A percentile compares a stretch with the other conserved stretches of the same genome.
Conservation (phyloP, 1,140 invertebrate species). For the Argopecten irradians region DNA sequence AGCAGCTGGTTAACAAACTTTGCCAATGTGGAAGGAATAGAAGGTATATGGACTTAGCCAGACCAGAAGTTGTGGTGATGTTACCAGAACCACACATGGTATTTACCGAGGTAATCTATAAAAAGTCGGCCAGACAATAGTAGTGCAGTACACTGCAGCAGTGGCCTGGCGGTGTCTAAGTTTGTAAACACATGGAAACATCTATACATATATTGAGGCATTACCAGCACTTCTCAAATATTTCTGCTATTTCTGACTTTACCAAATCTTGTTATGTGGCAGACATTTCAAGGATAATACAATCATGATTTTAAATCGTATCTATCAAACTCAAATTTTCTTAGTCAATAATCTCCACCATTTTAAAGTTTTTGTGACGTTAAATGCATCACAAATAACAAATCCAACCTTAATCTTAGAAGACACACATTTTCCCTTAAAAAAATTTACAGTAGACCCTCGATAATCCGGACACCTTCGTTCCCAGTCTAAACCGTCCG, state of each 20-base stretch:
- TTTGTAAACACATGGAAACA: background rate
- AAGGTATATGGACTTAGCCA: background rate
- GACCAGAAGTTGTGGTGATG: background rate
- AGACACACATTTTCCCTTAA: too few species aligned
- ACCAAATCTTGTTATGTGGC: background rate
- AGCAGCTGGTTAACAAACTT: too few species aligned
- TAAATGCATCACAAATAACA: too few species aligned
- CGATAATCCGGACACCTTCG: too few species aligned
- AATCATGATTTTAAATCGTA: too few species aligned
- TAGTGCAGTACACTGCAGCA: background rate
- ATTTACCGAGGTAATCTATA: background rate
- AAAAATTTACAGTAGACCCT: too few species aligned
- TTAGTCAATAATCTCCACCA: too few species aligned
- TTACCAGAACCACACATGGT: conserved; percentile 2
- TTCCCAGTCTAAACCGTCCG: too few species aligned
- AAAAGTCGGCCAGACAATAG: background rate
- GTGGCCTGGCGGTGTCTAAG: background rate
- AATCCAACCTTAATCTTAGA: too few species aligned
- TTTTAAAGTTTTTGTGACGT: too few species aligned
- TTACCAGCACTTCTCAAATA: background rate
- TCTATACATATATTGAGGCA: background rate
- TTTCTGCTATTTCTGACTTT: background rate
- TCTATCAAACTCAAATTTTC: too few species aligned
- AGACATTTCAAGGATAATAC: background rate
- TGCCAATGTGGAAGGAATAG: background rate